Base-by-base conservation (phyloP, 2,888 invertebrate species). In the Clitarchus hookeri region DNA sequence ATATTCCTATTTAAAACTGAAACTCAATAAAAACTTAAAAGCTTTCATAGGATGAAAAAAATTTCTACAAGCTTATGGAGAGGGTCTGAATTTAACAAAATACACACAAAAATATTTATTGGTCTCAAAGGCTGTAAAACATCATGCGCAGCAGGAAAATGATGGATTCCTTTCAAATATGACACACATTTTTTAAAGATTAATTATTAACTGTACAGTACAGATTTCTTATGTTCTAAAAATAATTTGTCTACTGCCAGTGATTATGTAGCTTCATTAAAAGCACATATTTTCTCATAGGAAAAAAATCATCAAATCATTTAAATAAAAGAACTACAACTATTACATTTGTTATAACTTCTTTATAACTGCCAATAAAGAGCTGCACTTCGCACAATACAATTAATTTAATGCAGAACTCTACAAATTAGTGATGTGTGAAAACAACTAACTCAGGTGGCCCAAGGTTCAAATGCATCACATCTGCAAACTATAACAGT, bases 61-160 rank as follows among this genome's bases (percentile, higher is more conserved):
- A 25, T 8, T 16, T 23, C 0, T 23, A 80, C n/a, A 80, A 48
- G 48, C 16, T 48, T 48, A 16, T 48, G 11, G 16, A 65, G n/a
- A 65, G 65, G 8, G 16, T 23, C 19, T 65, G 8, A 65, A 65
- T 65, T 8, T 23, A 65, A 65, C 16, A 65, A 65, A 65, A 65
- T 65, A n/a, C 65, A 65, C 65, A 65, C 65, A 65, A 65, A 65
- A 65, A 65, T 65, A 65, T 65, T 65, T 65, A 65, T 65, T 65
- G 23, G 65, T 65, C 65, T 65, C 65, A 65, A 12, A 65, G 65
- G n/a, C 23, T n/a, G 65, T 16, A 65, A 65, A 65, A 65, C 65
- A 65, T 48, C 48, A 65, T n/a, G 65, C 16, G n/a, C n/a, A n/a
- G 65, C 65, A 65, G 65, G 16, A 65, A 65, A 65, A 11, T 65